Base-by-base conservation (phyloP, 1,140 invertebrate species). In the Leptopilina boulardi region DNA sequence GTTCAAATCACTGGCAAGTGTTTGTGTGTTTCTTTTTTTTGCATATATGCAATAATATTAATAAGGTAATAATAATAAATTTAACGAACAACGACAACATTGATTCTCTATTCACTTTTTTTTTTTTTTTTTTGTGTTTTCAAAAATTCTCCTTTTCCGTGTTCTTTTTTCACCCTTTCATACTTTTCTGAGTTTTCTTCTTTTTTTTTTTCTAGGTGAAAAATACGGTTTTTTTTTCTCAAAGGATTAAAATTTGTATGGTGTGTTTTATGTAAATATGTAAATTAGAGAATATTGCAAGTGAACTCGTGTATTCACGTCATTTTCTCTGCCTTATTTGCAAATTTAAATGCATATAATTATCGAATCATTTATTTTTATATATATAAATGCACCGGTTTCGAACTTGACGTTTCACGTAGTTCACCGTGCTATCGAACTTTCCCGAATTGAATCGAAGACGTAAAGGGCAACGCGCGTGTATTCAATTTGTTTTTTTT, bases 1-100 rank as follows among this genome's bases (percentile, higher is more conserved):
- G 84, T 88, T 90, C 88, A 90, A 90, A 91, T 91, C 89, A 88
- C 88, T 89, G 89, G 87, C 87, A 89, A 86, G 87, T 87, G 83
- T 82, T 77, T 86, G 80, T n/a, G n/a, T n/a, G 30, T 34, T 34
- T 34, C 6, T 38, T 38, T 38, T 38, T 4, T 38, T 79, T 77
- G 38, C 41, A 79, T 80, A 76, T 78, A n/a, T n/a, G 79, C 79
- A 79, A 66, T 66, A 66, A 66, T 66, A 30, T 66, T 51, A 66
- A 79, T 76, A 77, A 83, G 54, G 73, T 83, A 82, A 81, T 83
- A 75, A 79, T 81, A 81, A 79, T 78, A 82, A 83, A 83, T 78
- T 83, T 81, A 82, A 84, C 81, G 83, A 85, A 86, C 84, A 84
- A 85, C 83, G 85, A 83, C 79, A 84, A 87, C 82, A 83, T 78